Evolutionary conservation across 2,888 invertebrate genomes (phyloP), one percentile per base, ranked within the genome.

Genomic region (Anarsia innoxiella): DNA sequence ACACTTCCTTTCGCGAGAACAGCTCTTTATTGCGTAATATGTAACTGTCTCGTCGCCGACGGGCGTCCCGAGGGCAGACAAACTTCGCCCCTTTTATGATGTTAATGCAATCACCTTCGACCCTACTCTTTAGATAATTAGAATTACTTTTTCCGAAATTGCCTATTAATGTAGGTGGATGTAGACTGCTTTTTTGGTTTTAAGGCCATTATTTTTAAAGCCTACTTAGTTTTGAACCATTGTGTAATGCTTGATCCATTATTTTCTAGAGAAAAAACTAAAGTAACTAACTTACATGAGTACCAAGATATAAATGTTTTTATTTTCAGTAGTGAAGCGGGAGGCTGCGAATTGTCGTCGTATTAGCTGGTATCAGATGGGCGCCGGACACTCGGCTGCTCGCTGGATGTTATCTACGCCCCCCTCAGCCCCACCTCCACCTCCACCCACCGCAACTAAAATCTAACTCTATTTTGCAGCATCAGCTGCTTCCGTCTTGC

Each of bases 1-100:
- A 84, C 84, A 84, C 83, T 83, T 84, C 83, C 84, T 83, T 83
- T 78, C 77, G 79, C 84, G 84, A 84, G 83, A 83, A 84, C 84
- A 83, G 84, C 78, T 82, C 80, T 82, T 83, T 83, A 84, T 84
- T 78, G 82, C 82, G 76, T 79, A 83, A 83, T 83, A 82, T 79
- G 83, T 83, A 80, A 79, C 79, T 80, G 82, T 83, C 82, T 80
- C 74, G 53, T 67, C 68, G 76, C 66, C 75, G 76, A 76, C 75
- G 77, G 75, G 67, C 53, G 74, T 76, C 79, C 77, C 77, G 71
- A 67, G 77, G 78, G 79, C 54, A 69, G 66, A 69, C 72, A 61
- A 75, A 76, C 71, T 77, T 77, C 69, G 72, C 76, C 82, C 79
- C 77, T 70, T 79, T 77, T 79, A 82, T 80, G 79, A 83, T 74